Conservation (phyloP, 2,888 invertebrate genomes). For the Kryphioiulus occultus region DNA sequence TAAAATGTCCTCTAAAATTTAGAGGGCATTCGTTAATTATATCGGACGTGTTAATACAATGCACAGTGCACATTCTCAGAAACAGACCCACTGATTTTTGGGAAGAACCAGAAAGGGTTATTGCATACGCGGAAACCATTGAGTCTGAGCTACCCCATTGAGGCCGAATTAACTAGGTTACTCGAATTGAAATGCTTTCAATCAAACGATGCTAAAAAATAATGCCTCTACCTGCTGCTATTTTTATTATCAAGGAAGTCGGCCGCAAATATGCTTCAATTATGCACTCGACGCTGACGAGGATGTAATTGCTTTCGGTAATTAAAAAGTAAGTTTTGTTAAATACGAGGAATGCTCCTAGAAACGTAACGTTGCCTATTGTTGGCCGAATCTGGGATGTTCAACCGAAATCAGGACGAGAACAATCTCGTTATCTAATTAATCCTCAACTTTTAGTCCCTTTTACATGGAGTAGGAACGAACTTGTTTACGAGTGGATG, state of each 20-base stretch:
- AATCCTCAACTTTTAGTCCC: neutral
- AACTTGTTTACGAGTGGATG: neutral
- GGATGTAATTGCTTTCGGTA: neutral
- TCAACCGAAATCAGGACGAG: neutral
- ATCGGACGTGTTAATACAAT: neutral
- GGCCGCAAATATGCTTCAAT: neutral
- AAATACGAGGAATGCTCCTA: neutral
- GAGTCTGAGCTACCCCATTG: neutral
- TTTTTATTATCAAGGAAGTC: conserved; percentile 3
- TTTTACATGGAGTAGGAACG: too few relatives aligned
- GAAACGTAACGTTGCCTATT: neutral
- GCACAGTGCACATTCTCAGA: neutral
- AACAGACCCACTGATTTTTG: neutral
- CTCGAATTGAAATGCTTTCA: neutral
- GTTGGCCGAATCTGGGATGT: neutral
- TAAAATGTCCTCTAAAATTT: too few relatives aligned
- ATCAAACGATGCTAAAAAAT: neutral
- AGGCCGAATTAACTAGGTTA: conserved; percentile 14
- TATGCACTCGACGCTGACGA: neutral
- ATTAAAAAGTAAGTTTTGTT: neutral
- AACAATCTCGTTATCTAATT: neutral
- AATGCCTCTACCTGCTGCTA: conserved; percentile 8
- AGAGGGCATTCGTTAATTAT: too few relatives aligned
- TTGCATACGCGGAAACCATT: neutral
- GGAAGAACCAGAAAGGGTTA: neutral